These are phyloP conservation scores for Apeltes quadracus DNA, from an alignment of 2,113 vertebrate genomes.

Conservation along the genomic window DNA sequence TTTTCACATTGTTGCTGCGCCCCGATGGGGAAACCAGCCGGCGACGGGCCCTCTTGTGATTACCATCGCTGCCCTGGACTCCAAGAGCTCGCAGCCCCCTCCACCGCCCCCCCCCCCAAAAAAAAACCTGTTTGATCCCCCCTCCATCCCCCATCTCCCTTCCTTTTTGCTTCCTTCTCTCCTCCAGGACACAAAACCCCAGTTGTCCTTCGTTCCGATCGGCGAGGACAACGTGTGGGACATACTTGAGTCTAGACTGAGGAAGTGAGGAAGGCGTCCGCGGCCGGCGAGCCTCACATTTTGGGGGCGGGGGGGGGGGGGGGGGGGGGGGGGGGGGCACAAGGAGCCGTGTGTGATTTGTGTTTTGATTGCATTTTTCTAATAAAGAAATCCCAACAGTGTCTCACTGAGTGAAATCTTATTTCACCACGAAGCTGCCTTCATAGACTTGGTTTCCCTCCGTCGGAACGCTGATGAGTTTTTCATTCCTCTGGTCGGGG, in stretches of 20 bases:
- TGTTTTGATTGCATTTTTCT: neutral
- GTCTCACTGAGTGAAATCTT: conserved; percentile 1
- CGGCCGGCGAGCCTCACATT: conserved; percentile 56
- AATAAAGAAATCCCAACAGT: conserved; percentile 16
- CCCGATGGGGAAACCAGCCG: conserved; percentile 63
- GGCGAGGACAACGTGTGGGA: conserved; percentile 58
- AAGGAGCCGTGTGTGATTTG: conserved; percentile 18
- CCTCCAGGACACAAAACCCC: conserved; percentile 42
- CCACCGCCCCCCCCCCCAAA: conserved; percentile 16
- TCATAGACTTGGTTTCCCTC: conserved; percentile 1
- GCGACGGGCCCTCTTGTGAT: conserved; percentile 67
- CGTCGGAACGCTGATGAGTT: conserved; percentile 24
- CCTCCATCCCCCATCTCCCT: conserved; percentile 19
- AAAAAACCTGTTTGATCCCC: conserved; percentile 53
- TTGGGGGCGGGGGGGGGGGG: neutral
- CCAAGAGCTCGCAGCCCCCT: conserved; percentile 58
- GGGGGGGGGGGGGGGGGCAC: neutral
- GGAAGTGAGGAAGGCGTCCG: conserved; percentile 52
- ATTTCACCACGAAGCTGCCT: conserved; percentile 14
- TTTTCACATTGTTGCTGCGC: conserved; percentile 52
- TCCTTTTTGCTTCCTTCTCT: conserved; percentile 9
- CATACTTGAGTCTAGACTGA: conserved; percentile 79
- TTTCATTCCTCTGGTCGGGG: no score
- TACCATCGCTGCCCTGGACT: conserved; percentile 76
- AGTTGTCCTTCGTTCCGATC: conserved; percentile 61